Evolutionary conservation across 2,888 invertebrate genomes (phyloP), one percentile per base, ranked within the genome.

Genomic region (Neoaliturus tenellus): DNA sequence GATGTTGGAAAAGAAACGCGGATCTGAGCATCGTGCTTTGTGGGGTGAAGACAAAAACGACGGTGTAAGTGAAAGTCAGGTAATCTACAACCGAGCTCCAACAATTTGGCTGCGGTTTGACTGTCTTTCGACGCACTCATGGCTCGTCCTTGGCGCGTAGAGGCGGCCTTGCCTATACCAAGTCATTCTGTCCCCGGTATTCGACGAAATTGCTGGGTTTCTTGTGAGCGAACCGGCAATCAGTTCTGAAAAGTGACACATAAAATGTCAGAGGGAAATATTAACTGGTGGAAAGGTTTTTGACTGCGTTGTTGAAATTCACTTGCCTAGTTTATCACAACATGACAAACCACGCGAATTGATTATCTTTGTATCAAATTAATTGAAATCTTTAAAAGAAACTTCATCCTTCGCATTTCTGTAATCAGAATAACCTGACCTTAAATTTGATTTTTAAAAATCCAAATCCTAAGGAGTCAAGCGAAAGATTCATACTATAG

Each of bases 1-100:
- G 20, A 2, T 20, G 20, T 51, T 3, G 51, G 20, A 51, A 17
- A 62, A 28, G 55, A 55, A 62, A 62, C 62, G 62, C 62, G 62
- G 62, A 62, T 62, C 62, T 14, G 31, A 28, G 17, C 14, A 31
- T 62, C 62, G 62, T 62, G 62, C 31, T 62, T 62, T 62, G 62
- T 31, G 25, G 62, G 23, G 20, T 51, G 2, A 35, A 35, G 51
- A 51, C 23, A 6, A 35, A 35, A 23, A 51, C 51, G 51, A 51
- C 14, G 17, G 51, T 51, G 4, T n/a, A 4, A 28, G 62, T 62
- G 62, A 62, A 62, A 62, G 62, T 17, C 62, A 20, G 23, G 51
- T 10, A 51, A 51, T 62, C 31, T 28, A 17, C n/a, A 14, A 28
- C 62, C 28, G 14, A 62, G 62, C 12, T 28, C 17, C 55, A 14